Evolutionary conservation across 2,888 invertebrate genomes (phyloP).

Genomic region (Caenorhabditis japonica): DNA sequence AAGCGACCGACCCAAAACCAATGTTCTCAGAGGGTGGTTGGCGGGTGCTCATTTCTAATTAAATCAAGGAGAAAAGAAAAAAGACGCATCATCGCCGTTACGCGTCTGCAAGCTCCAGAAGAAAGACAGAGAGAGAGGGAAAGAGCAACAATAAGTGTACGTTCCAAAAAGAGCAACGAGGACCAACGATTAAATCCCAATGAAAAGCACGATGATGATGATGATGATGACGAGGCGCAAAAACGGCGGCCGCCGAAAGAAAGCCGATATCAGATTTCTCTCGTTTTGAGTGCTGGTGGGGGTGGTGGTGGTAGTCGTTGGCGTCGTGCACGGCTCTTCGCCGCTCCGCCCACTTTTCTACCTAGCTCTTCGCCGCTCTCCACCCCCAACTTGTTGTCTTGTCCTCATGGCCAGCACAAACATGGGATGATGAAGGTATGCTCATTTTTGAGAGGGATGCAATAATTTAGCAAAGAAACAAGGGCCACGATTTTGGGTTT

Average conservation of each 20-base stretch:
- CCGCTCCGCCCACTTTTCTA: slow-evolving; percentile 5
- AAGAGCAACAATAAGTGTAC: no score
- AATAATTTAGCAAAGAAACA: no score
- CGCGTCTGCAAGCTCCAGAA: not conserved
- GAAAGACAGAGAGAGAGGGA: not conserved
- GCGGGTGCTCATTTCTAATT: slow-evolving; percentile 48
- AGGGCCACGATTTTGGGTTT: no score
- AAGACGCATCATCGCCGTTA: not conserved
- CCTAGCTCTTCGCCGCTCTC: not conserved
- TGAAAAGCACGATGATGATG: slow-evolving; percentile 5
- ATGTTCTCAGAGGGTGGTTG: slow-evolving; percentile 40
- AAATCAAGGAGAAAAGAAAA: slow-evolving; percentile 25
- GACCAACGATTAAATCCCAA: no score
- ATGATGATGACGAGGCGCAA: slow-evolving; percentile 7
- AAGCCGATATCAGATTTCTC: slow-evolving; percentile 37
- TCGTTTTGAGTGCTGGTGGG: not conserved
- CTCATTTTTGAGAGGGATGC: no score
- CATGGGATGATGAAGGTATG: no score
- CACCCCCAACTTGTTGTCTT: slow-evolving; percentile 36
- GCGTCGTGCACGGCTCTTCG: slow-evolving; percentile 5
- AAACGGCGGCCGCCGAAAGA: slow-evolving; percentile 7
- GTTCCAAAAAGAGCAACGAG: no score
- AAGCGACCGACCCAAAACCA: slow-evolving; percentile 25
- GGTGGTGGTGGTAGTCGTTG: not conserved
- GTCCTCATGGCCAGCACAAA: not conserved